These are phyloP conservation scores for Hyles lineata DNA, from an alignment of 2,888 invertebrate species.

Conservation along the genomic window DNA sequence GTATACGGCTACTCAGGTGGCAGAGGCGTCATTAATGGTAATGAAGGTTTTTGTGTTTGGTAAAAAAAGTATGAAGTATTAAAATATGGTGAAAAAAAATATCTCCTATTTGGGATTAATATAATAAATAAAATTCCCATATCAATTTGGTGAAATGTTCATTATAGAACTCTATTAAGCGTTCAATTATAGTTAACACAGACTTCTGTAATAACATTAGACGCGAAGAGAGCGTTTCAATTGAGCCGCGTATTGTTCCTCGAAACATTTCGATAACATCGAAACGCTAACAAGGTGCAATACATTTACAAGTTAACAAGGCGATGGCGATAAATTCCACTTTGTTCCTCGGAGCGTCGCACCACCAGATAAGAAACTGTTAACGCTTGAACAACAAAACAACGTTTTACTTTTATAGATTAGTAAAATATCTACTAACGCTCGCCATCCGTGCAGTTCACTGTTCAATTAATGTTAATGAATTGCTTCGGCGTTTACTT, in stretches of 20 bases:
- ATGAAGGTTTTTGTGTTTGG: too few relatives aligned
- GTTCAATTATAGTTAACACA: background rate
- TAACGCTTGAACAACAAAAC: constrained; percentile 37
- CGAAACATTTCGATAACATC: constrained; percentile 50
- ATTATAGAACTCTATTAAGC: background rate
- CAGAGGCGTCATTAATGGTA: too few relatives aligned
- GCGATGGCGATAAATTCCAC: constrained; percentile 64
- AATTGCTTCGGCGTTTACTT: constrained; percentile 1
- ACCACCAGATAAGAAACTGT: constrained; percentile 51
- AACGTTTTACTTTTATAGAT: constrained; percentile 31
- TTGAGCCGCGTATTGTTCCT: constrained; percentile 21
- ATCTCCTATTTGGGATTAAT: too few relatives aligned
- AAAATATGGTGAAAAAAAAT: too few relatives aligned
- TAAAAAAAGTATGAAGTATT: too few relatives aligned
- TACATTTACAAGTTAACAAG: constrained; percentile 75
- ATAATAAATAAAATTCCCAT: too few relatives aligned
- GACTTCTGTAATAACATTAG: background rate
- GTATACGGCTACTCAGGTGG: too few relatives aligned
- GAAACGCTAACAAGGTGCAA: constrained; percentile 63
- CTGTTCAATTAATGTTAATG: constrained; percentile 16
- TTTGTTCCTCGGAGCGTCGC: constrained; percentile 45
- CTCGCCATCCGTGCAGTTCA: background rate
- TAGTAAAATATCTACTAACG: constrained; percentile 27
- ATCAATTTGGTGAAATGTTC: too few relatives aligned
- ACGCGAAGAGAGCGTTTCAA: background rate